Conservation (phyloP, 2,797 vertebrate genomes). For the Spea hammondii region DNA sequence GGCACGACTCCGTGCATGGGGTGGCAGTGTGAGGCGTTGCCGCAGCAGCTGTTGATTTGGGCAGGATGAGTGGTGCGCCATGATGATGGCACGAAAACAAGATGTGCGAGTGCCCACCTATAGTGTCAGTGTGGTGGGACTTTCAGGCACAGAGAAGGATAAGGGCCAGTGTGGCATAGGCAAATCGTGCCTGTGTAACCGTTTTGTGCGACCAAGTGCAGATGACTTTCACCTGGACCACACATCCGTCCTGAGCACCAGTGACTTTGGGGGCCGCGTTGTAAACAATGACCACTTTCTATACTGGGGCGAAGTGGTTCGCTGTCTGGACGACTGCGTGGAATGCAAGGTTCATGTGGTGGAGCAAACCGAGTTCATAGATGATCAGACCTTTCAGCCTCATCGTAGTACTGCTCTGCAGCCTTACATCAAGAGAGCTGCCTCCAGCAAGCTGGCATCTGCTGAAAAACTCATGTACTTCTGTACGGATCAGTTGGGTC, state of each 20-base stretch:
- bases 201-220: conserved; percentile 89
- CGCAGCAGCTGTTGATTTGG: conserved; percentile 74
- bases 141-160: conserved; percentile 97
- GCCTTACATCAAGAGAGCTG: conserved; percentile 94
- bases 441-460: conserved; percentile 90
- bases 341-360: conserved; percentile 90
- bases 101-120: conserved; percentile 92
- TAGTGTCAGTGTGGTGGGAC: conserved; percentile 90
- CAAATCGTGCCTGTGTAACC: conserved; percentile 97
- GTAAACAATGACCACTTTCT: conserved; percentile 98
- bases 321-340: conserved; percentile 83
- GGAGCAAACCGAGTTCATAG: conserved; percentile 98
- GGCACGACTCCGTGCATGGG: conserved; percentile 57
- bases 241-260: conserved; percentile 97
- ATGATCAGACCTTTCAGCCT: conserved; percentile 97
- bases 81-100: conserved; percentile 98
- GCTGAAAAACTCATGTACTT: conserved; percentile 99
- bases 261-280: conserved; percentile 94
- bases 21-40: conserved; percentile 65
- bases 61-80: conserved; percentile 85
- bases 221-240: conserved; percentile 95
- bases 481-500: conserved; percentile 95
- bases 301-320: conserved; percentile 91
- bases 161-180: conserved; percentile 96
- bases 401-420: conserved; percentile 95